Base-by-base conservation (phyloP, 2,888 invertebrate genomes). In the Ochropleura leucogaster region DNA sequence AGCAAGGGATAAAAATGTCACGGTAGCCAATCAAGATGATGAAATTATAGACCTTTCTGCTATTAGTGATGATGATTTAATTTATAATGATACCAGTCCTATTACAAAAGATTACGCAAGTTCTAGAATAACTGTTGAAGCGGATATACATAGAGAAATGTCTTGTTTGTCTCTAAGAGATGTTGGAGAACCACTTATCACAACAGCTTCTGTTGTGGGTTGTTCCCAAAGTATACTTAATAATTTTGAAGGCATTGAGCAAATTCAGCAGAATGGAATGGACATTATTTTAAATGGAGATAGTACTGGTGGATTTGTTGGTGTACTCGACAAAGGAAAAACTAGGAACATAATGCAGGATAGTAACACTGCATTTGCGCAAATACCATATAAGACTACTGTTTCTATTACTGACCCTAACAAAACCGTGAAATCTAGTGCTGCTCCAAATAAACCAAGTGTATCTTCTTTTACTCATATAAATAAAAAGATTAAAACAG, bases 221-320 rank as follows among this genome's bases (percentile, higher is more conserved):
- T 87, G 65, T 79, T 93, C 93, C 0, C 93, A 92, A 83, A 82
- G 87, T 59, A 77, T 87, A 46, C 74, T 86, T 0, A 72, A 85
- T 47, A 73, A 78, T 62, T 80, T 66, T 72, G 62, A 77, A 49
- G 57, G 9, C 0, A 10, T 60, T 40, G 47, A 64, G 10, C 40
- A 62, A 46, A 10, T 63, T 14, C 60, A 62, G 47, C 51, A 59
- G 5, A 69, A 74, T 70, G 18, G 44, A 0, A 40, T 16, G 42
- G 83, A 62, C 6, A 53, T 16, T 12, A 20, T 16, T 65, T 7
- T 16, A 20, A 10, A 69, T 10, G 51, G 3, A 67, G 14, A 40
- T 12, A 7, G 12, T 42, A 1, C 42, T 47, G 10, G 0, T 59
- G 16, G 12, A 20, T 30, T 59, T 14, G 9, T 40, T 9, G 14